These are phyloP conservation scores for Gortyna flavago DNA, from an alignment of 2,888 invertebrate species.

Conservation along the genomic window DNA sequence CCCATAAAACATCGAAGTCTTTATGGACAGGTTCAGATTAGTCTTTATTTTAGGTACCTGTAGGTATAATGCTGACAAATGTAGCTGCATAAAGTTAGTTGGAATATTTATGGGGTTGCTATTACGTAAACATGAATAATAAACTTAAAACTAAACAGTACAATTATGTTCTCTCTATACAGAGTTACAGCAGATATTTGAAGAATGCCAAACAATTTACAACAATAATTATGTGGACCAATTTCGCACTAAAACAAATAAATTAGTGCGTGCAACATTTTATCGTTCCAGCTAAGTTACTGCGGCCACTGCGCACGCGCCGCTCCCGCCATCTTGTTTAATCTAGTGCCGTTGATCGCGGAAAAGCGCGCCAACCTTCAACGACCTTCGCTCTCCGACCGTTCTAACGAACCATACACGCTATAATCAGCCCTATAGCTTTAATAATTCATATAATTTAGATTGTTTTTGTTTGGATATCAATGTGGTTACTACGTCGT, in stretches of 20 bases:
- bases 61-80: not conserved
- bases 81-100: no score
- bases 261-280: constrained; percentile 75
- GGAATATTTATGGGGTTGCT: not conserved
- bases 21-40: not conserved
- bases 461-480: constrained; percentile 61
- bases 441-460: constrained; percentile 51
- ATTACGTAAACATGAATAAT: not conserved
- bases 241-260: constrained; percentile 60
- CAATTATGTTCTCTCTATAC: not conserved
- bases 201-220: constrained; percentile 38
- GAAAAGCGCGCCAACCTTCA: constrained; percentile 90
- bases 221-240: constrained; percentile 30
- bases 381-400: constrained; percentile 90
- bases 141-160: not conserved
- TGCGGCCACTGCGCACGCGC: constrained; percentile 87
- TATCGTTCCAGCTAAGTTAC: constrained; percentile 78
- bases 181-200: constrained; percentile 5
- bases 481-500: constrained; percentile 55
- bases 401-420: constrained; percentile 76
- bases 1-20: not conserved
- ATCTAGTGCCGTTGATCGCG: constrained; percentile 90
- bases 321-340: constrained; percentile 89
- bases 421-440: constrained; percentile 65
- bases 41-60: not conserved